Percentiles rank a stretch among this genome's conserved stretches.
phyloP scores from a whole-genome alignment of 2,797 vertebrate genomes.

The Amblyopsis hoosieri region DNA sequence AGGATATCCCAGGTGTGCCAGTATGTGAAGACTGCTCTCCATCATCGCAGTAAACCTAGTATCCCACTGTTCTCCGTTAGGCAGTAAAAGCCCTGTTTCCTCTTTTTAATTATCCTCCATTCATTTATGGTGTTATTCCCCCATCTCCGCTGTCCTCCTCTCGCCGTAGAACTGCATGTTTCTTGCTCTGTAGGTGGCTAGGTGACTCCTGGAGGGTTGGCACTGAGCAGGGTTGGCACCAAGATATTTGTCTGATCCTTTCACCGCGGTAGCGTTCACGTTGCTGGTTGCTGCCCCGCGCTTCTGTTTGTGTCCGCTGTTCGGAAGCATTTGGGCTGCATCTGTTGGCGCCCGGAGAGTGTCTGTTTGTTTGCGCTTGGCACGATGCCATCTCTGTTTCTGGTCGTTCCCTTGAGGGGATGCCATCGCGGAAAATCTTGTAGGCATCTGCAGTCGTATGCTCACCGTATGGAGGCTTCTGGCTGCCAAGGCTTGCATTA shows the following conservation, averaged over 20 bases:
- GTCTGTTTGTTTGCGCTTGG: conserved; percentile 58
- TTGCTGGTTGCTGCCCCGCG: conserved; percentile 17
- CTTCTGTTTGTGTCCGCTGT: conserved; percentile 32
- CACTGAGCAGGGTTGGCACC: conserved; percentile 29
- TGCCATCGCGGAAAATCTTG: conserved; percentile 45
- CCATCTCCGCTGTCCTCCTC: conserved; percentile 30
- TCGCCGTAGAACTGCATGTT: conserved; percentile 41
- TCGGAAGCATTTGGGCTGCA: conserved; percentile 31
- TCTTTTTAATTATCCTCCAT: conserved; percentile 43
- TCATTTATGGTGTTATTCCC: conserved; percentile 53
- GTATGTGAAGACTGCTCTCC: conserved; percentile 64
- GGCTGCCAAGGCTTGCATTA: conserved; percentile 55
- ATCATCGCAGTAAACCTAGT: conserved; percentile 58
- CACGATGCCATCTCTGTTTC: conserved; percentile 66
- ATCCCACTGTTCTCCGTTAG: conserved; percentile 67
- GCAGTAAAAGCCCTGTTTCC: conserved; percentile 49
- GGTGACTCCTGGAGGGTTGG: conserved; percentile 46
- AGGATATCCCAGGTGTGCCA: conserved; percentile 74
- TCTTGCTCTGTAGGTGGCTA: conserved; percentile 29
- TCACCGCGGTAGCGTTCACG: conserved; percentile 26
- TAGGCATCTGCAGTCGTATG: conserved; percentile 55
- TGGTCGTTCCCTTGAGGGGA: conserved; percentile 62
- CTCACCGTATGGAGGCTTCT: conserved; percentile 57
- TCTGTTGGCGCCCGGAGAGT: conserved; percentile 27
- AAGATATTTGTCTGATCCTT: conserved; percentile 23